A percentile compares a stretch with the other conserved stretches of the same genome.
phyloP scores from a whole-genome alignment of 2,797 vertebrate genomes.

The Diplodus puntazzo region DNA sequence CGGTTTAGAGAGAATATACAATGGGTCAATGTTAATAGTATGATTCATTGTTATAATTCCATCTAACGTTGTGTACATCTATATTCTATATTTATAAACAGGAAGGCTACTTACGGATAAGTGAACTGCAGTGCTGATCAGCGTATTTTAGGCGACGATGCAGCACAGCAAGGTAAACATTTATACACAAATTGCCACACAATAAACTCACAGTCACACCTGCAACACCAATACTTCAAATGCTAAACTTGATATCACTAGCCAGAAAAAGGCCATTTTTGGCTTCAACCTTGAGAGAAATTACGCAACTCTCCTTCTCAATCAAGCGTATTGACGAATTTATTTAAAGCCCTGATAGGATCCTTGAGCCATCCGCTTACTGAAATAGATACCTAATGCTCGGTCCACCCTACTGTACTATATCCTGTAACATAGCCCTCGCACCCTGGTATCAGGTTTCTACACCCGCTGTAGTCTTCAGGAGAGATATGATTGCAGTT shows the following conservation, averaged over 20 bases:
- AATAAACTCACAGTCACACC: constrained; percentile 15
- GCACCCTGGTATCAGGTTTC: constrained; percentile 53
- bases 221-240: constrained; percentile 5
- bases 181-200: constrained; percentile 32
- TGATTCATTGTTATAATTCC: neutral
- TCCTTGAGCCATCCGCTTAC: constrained; percentile 65
- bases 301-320: constrained; percentile 50
- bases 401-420: constrained; percentile 35
- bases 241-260: neutral
- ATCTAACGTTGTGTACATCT: neutral
- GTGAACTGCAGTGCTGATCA: constrained; percentile 16
- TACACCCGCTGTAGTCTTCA: constrained; percentile 35
- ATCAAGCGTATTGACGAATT: constrained; percentile 73
- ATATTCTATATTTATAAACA: neutral
- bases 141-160: constrained; percentile 17
- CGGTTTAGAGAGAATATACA: neutral
- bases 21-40: too few relatives aligned
- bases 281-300: constrained; percentile 69
- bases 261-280: constrained; percentile 22
- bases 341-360: constrained; percentile 73
- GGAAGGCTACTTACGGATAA: neutral
- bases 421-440: constrained; percentile 68
- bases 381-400: constrained; percentile 68
- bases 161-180: constrained; percentile 49
- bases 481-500: constrained; percentile 52